Evolutionary conservation across 2,113 vertebrate species (phyloP), one percentile per base, ranked within the genome.

Genomic region (Lycaon pictus): DNA sequence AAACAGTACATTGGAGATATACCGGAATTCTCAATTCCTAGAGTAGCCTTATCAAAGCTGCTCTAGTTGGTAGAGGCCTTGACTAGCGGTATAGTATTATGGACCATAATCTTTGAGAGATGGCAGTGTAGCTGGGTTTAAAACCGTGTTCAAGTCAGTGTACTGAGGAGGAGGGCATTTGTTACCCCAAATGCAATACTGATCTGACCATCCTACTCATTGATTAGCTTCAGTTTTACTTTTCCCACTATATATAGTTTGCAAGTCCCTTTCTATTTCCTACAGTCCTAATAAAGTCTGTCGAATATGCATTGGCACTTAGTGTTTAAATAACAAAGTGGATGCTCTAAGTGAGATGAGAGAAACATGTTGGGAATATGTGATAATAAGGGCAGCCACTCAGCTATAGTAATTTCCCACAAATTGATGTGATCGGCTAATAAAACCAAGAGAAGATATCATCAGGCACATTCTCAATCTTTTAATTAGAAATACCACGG

Each of bases 401-500:
- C 89, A 93, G 37, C 5, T 10, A 10, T 1, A 62, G 43, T 43
- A 86, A 25, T 71, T 96, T 56, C 62, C 62, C 89, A 71, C 93
- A 81, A 96, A 65, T 15, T 62, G 85, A 83, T 12, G 1, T 79
- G 19, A 48, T 67, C 76, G 92, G 92, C 53, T 89, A 92, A 72
- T 84, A 93, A 93, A 95, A 76, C 74, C 20, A 85, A 97, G 94
- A 0, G 1, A 87, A 89, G 37, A 27, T 8, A 62, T 93, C 2
- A 15, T 43, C n/a, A 72, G 13, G 74, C 53, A 43, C 62, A 19
- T 37, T 95, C 58, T 89, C 92, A 11, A 48, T 93, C 0, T 23
- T 13, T 4, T 93, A 55, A 93, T 91, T 87, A 95, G 96, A 97
- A 98, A 96, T 86, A 25, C 8, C 22, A 95, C 12, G 55, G 53